Evolutionary conservation across 1,140 invertebrate genomes (phyloP).

Genomic region (Ostrea denselamellosa): DNA sequence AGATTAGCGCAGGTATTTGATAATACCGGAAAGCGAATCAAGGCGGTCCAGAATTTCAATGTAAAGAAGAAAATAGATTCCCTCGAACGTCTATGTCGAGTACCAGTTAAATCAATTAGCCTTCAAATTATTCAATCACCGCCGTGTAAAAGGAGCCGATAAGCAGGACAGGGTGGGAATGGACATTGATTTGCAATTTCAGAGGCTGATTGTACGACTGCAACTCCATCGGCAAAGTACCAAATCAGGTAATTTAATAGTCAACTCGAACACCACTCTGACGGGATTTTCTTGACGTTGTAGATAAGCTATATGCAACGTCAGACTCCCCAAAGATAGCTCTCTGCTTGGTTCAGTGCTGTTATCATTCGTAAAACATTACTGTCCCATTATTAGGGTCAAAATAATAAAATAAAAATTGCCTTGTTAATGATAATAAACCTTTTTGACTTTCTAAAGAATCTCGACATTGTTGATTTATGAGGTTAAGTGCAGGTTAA

Average conservation of each 20-base stretch:
- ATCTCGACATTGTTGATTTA: no score
- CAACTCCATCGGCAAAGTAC: not conserved
- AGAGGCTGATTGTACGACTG: constrained; percentile 9
- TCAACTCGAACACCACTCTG: constrained; percentile 9
- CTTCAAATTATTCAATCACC: constrained; percentile 28
- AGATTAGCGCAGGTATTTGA: not conserved
- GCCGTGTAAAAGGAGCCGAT: constrained; percentile 34
- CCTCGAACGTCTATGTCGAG: constrained; percentile 9
- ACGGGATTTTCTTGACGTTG: constrained; percentile 8
- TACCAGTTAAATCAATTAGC: constrained; percentile 38
- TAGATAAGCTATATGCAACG: not conserved
- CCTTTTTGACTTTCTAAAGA: no score
- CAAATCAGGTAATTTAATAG: constrained; percentile 4
- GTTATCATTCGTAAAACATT: not conserved
- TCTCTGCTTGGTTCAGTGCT: not conserved
- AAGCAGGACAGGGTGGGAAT: constrained; percentile 12
- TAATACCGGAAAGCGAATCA: constrained; percentile 11
- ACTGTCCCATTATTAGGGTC: not conserved
- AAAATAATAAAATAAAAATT: not conserved
- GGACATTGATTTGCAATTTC: constrained; percentile 38
- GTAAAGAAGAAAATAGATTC: constrained; percentile 33
- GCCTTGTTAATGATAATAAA: not conserved
- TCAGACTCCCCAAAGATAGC: constrained; percentile 8
- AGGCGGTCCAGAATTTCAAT: constrained; percentile 15
- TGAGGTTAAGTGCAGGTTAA: no score